Base-by-base conservation (phyloP, 2,113 vertebrate genomes). In the Mustela nigripes region DNA sequence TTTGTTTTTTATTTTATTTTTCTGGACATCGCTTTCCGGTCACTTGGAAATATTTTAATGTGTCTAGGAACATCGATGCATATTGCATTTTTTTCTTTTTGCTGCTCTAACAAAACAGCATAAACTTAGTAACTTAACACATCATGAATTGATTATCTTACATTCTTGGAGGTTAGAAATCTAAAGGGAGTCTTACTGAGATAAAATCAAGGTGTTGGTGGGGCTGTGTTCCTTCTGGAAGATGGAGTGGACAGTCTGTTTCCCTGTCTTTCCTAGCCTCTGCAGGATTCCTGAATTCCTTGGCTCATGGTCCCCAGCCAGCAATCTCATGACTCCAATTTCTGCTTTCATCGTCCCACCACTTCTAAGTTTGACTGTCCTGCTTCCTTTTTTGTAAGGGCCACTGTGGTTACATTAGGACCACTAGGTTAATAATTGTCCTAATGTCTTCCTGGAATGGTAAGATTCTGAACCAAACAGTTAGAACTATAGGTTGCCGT, bases 381-480 rank as follows among this genome's bases (percentile, higher is more conserved):
- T 45, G 8, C 8, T 16, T 62, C 26, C 26, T 16, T 42, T 76
- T 15, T n/a, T 31, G 22, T 36, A 39, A 78, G 63, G 4, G 56
- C 21, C 7, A 22, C 60, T 36, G 18, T 56, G 6, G 86, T 45
- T 69, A 82, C 15, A 36, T 11, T 31, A 16, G 63, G 19, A 65
- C 18, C 22, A 42, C 22, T 22, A 39, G 65, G 24, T 56, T 78
- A 67, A 24, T 42, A 67, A 33, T 48, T 33, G 24, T 53, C 22
- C n/a, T 26, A 53, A 1, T 6, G 19, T 76, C 96, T 95, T 95
- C 80, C 93, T 85, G 76, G 86, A 91, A 88, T 79, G 96, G 97
- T 96, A 96, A 91, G 88, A 97, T 98, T 96, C 97, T 89, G 89
- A 96, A 97, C 96, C 95, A 95, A 97, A 92, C 86, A n/a, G 36